These are phyloP conservation scores for Nasalis larvatus DNA, from an alignment of 2,113 vertebrate genomes.

Conservation along the genomic window DNA sequence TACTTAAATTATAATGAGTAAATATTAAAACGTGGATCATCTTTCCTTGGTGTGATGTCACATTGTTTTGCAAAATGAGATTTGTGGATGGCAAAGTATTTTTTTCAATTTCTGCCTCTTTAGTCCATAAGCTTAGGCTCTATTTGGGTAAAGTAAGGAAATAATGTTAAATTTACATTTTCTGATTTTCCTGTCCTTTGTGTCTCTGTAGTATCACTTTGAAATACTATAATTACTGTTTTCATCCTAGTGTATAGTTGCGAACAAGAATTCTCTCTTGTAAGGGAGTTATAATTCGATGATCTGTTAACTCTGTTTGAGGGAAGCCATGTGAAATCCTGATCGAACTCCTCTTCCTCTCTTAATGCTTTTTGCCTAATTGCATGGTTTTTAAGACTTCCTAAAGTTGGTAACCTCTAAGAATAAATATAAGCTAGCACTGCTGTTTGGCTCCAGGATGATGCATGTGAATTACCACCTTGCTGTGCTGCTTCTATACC, in stretches of 20 bases:
- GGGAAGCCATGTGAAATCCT: conserved; percentile 7
- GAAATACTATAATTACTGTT: neutral
- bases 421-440: neutral
- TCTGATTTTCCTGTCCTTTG: conserved; percentile 16
- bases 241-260: neutral
- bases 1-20: neutral
- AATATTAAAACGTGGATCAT: neutral
- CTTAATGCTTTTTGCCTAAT: neutral
- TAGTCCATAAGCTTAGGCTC: neutral
- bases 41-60: neutral
- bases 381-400: conserved; percentile 52
- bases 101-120: conserved; percentile 76
- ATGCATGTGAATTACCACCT: neutral
- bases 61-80: conserved; percentile 36
- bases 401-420: neutral
- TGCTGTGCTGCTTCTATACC: neutral
- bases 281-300: neutral
- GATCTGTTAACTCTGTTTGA: neutral
- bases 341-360: neutral
- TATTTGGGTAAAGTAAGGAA: conserved; percentile 43
- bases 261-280: neutral
- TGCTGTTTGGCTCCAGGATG: neutral
- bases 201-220: neutral
- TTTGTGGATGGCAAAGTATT: conserved; percentile 67
- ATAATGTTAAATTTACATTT: conserved; percentile 6